Base-by-base conservation (phyloP, 2,797 vertebrate genomes). In the Phaenicophaeus curvirostris region DNA sequence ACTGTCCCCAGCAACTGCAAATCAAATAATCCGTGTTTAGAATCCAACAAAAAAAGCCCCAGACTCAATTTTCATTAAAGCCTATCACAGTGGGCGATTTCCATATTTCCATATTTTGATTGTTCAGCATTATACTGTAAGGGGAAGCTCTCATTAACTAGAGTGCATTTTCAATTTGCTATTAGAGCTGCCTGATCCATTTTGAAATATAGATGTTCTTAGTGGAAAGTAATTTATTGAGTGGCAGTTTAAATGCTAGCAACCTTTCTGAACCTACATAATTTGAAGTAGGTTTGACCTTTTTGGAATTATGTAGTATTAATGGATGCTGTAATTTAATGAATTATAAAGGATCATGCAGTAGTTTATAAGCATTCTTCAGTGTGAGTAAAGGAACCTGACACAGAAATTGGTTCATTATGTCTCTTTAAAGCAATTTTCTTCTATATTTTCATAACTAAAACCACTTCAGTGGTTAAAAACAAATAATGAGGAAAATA, bases 161-260 rank as follows among this genome's bases (percentile, higher is more conserved):
- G 69, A 96, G 90, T 84, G 80, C 80, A 23, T 92, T 86, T 92
- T 74, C 68, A 88, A 37, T 72, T 89, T 90, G 61, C 15, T 74
- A 1, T 85, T 89, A 72, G 62, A 85, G 54, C 81, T 92, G 48
- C 50, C 46, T 74, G 54, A 84, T 92, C 46, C 16, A 8, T 78
- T 85, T 79, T 0, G 1, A 91, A 94, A 85, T 72, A 31, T 4
- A 65, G 72, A 55, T 33, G 4, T 77, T 74, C 61, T 77, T 80
- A 89, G 61, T 68, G 46, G 59, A 80, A 89, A 48, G 35, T 67
- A 78, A 66, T 93, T 90, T 90, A 42, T 13, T 82, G 88, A 92
- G 61, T 83, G 57, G 39, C 9, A 46, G 54, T 85, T 96, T 33
- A 81, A 93, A 55, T 85, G 37, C 58, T 78, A 37, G 72, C 31